phyloP scores from a whole-genome alignment of 2,113 vertebrate species.

The Hippocampus barbouri region DNA sequence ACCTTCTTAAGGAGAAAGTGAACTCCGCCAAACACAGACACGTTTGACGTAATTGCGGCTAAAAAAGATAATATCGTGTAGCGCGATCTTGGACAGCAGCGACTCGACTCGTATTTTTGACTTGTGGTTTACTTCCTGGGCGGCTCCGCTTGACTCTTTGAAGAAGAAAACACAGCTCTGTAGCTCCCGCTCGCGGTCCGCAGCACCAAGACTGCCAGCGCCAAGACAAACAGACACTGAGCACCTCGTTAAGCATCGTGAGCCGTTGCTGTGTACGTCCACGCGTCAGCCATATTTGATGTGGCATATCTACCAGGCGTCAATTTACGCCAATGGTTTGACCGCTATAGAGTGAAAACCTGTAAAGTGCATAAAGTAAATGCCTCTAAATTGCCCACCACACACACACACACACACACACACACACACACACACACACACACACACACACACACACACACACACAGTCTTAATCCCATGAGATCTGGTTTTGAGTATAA shows the following conservation, averaged over 20 bases:
- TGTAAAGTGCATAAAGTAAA: neutral
- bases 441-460: too few species aligned
- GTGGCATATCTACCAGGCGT: neutral
- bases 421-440: too few species aligned
- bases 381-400: neutral
- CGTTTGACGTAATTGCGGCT: neutral
- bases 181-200: neutral
- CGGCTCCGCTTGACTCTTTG: constrained; percentile 48
- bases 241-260: neutral
- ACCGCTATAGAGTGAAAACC: neutral
- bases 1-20: neutral
- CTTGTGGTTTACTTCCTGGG: constrained; percentile 67
- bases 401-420: too few species aligned
- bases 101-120: neutral
- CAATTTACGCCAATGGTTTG: too few species aligned
- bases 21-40: neutral
- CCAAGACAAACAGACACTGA: neutral
- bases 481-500: neutral
- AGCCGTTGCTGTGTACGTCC: neutral
- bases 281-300: neutral
- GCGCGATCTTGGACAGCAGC: neutral
- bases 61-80: neutral
- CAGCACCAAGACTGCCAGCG: neutral
- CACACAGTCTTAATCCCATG: neutral
- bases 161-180: neutral